phyloP scores from a whole-genome alignment of 2,797 vertebrate species.

The Syngnathus rostellatus region DNA sequence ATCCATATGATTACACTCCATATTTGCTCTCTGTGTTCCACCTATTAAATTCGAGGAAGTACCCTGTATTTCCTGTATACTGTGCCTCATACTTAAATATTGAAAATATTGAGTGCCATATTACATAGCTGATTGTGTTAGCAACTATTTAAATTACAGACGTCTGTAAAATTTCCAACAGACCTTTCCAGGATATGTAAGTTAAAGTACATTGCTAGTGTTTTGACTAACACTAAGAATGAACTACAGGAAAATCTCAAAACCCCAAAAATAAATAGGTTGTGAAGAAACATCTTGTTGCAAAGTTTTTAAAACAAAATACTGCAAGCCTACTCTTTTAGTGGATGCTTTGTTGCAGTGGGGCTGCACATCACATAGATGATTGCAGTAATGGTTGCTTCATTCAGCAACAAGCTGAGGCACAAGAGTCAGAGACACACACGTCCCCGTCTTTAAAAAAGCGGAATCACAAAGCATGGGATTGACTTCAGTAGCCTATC shows the following conservation, averaged over 20 bases:
- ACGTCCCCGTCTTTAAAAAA: conserved; percentile 6
- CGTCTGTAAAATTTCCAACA: background rate
- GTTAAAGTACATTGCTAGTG: background rate
- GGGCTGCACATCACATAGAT: conserved; percentile 6
- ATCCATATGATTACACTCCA: background rate
- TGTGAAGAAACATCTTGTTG: background rate
- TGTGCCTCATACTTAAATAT: background rate
- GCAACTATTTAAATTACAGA: background rate
- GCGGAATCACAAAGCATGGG: conserved; percentile 3
- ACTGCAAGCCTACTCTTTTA: background rate
- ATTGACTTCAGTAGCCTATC: conserved; percentile 21
- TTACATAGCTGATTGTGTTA: background rate
- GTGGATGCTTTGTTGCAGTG: background rate
- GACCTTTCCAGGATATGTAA: background rate
- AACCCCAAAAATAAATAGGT: background rate
- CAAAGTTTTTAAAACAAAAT: background rate
- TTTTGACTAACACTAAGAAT: background rate
- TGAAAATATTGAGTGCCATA: background rate
- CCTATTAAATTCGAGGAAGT: background rate
- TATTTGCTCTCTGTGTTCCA: background rate
- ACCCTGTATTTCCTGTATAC: background rate
- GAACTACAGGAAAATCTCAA: background rate
- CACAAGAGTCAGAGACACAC: conserved; percentile 35
- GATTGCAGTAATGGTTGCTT: conserved; percentile 26
- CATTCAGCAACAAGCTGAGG: conserved; percentile 43